Base-by-base conservation (phyloP, 1,140 invertebrate species). In the Epicauta chinensis region DNA sequence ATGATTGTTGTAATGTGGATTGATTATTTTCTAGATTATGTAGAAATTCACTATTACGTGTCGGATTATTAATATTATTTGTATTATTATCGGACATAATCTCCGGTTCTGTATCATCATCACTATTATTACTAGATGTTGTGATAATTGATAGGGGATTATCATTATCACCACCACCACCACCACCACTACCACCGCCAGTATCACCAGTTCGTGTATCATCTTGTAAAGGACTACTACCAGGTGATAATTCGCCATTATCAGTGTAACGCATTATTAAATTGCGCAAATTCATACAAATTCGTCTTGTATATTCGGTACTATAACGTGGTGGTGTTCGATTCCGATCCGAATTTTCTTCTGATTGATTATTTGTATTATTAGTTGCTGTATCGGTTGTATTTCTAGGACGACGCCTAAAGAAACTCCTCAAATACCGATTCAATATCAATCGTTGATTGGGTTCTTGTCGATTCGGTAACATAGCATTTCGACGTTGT, bases 401-500 rank as follows among this genome's bases (percentile, higher is more conserved):
- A 13, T 49, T 34, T 6, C 11, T 32, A 9, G 15, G 13, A 1
- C 46, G 37, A 14, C 40, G 34, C 3, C 36, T 6, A 29, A 39
- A 39, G 10, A 61, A 54, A 1, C 47, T 56, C 11, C 60, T 47
- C 44, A 61, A 53, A 46, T 52, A 59, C 16, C 58, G 52, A 38
- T 41, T 43, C 5, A 56, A 35, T 16, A 68, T 48, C 13, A 57
- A 42, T 40, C 61, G 60, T 15, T 62, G 47, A 38, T 66, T 55
- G 10, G 57, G 60, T n/a, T 59, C 51, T 17, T 56, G 55, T 4
- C 55, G 40, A 39, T 46, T 53, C 5, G 63, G 59, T 38, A 68
- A 37, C 55, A 68, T 60, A 6, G 62, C 60, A 40, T 64, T 67
- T 31, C 66, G 43, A 36, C 66, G 37, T n/a, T 58, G 58, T 5